Evolutionary conservation across 2,113 vertebrate genomes (phyloP).

Genomic region (Oryzias javanicus): DNA sequence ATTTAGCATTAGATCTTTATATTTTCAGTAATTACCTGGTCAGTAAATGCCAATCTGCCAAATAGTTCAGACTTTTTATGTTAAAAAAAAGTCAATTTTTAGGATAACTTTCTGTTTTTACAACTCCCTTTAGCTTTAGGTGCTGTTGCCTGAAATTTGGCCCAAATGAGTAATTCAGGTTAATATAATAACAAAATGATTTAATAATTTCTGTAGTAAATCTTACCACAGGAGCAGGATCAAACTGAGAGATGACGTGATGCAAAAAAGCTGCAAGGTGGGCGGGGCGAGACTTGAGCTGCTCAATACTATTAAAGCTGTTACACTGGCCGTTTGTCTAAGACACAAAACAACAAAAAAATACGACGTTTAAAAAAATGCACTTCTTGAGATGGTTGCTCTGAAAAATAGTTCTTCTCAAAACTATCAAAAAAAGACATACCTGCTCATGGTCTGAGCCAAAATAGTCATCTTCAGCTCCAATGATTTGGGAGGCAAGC

Average conservation of each 20-base stretch:
- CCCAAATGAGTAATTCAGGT: too few relatives aligned
- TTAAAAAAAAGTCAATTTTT: too few relatives aligned
- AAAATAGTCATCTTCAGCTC: slow-evolving; percentile 95
- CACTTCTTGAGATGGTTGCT: background rate
- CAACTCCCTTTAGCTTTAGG: too few relatives aligned
- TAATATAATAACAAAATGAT: too few relatives aligned
- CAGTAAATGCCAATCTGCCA: too few relatives aligned
- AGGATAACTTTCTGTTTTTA: too few relatives aligned
- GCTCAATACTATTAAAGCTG: slow-evolving; percentile 95
- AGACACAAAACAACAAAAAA: slow-evolving; percentile 38
- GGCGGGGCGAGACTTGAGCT: slow-evolving; percentile 92
- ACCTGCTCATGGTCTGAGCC: slow-evolving; percentile 95
- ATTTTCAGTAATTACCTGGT: too few relatives aligned
- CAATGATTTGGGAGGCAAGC: slow-evolving; percentile 85
- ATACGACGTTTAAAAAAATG: background rate
- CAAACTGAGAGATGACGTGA: slow-evolving; percentile 96
- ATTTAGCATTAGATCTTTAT: too few relatives aligned
- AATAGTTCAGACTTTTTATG: too few relatives aligned
- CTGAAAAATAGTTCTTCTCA: background rate
- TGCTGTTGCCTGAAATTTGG: too few relatives aligned
- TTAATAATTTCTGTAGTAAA: background rate
- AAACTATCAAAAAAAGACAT: background rate
- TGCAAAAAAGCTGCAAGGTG: slow-evolving; percentile 95
- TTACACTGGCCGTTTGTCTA: slow-evolving; percentile 93
- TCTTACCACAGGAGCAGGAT: slow-evolving; percentile 91